A percentile compares a stretch with the other conserved stretches of the same genome.
Conservation (phyloP, 2,113 vertebrate genomes). For the Cottus gobio region DNA sequence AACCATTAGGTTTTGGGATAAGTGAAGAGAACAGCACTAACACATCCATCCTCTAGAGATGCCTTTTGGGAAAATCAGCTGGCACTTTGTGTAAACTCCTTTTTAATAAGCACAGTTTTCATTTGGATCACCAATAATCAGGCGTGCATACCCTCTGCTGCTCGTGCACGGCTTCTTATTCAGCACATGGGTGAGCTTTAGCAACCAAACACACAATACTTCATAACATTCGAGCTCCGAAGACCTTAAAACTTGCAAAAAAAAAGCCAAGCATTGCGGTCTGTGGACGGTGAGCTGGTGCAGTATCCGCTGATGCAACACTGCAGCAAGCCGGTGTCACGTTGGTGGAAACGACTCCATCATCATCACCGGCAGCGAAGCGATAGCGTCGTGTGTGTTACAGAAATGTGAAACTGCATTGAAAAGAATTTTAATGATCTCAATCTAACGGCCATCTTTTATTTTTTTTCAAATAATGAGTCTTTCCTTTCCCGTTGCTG, state of each 20-base stretch:
- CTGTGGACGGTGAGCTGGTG: background rate
- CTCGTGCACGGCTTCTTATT: slow-evolving; percentile 56
- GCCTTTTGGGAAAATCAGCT: slow-evolving; percentile 44
- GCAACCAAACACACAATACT: slow-evolving; percentile 1
- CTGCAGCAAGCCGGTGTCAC: slow-evolving; percentile 47
- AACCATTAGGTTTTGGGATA: background rate
- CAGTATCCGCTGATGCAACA: slow-evolving; percentile 52
- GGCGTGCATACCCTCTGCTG: slow-evolving; percentile 10
- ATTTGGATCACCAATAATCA: background rate
- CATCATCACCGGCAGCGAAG: slow-evolving; percentile 18
- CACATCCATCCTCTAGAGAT: slow-evolving; percentile 9
- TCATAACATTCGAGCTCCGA: slow-evolving; percentile 12
- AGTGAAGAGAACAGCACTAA: background rate
- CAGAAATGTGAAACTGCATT: background rate
- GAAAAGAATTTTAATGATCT: background rate
- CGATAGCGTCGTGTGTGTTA: background rate
- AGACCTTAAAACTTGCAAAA: background rate
- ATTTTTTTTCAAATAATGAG: too few relatives aligned
- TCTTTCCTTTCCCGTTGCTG: background rate
- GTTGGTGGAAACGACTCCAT: slow-evolving; percentile 17
- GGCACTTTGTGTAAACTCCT: background rate
- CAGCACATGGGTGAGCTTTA: slow-evolving; percentile 20
- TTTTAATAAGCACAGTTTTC: background rate
- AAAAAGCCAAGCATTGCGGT: too few relatives aligned
- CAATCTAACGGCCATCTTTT: background rate